Evolutionary conservation across 1,140 invertebrate species (phyloP), one percentile per base, ranked within the genome.

Genomic region (Belonocnema kinseyi): DNA sequence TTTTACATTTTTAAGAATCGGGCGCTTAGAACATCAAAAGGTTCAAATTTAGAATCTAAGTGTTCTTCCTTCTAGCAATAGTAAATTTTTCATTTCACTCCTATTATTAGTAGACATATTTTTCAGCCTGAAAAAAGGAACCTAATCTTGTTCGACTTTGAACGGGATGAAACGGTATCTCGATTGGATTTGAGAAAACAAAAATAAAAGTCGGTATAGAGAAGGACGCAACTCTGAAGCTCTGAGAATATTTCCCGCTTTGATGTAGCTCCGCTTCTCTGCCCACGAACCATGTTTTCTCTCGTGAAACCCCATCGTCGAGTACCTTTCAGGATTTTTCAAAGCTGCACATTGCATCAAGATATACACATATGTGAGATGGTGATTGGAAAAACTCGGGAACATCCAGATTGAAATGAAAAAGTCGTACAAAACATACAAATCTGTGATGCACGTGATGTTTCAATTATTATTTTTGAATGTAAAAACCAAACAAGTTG

Each of bases 121-220:
- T 40, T 66, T 33, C 14, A 16, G n/a, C 26, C 10, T 7, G n/a
- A 56, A 66, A 16, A 66, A 66, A 66, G 16, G 40, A 66, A 14
- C 40, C 40, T 26, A 40, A 46, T 66, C 61, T 40, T 73, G 46
- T 61, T 66, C 53, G 58, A 54, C 50, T 33, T 76, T 79, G 61
- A 66, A 40, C n/a, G 74, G 71, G 40, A 78, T 73, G 75, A 78
- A 81, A 79, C 61, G 75, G 40, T 13, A 53, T 73, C 19, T 40
- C 76, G 70, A 80, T 80, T 76, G 74, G 74, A 80, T 80, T 80
- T 78, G 66, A 70, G 72, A 53, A 71, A 78, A 74, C 80, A 76
- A 72, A 79, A 82, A 77, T 77, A 82, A 82, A 79, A 74, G 76
- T 77, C 77, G 73, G 56, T 56, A 76, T 73, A 77, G 21, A 73